phyloP scores from a whole-genome alignment of 2,113 vertebrate species.

The Mastomys natalensis region DNA sequence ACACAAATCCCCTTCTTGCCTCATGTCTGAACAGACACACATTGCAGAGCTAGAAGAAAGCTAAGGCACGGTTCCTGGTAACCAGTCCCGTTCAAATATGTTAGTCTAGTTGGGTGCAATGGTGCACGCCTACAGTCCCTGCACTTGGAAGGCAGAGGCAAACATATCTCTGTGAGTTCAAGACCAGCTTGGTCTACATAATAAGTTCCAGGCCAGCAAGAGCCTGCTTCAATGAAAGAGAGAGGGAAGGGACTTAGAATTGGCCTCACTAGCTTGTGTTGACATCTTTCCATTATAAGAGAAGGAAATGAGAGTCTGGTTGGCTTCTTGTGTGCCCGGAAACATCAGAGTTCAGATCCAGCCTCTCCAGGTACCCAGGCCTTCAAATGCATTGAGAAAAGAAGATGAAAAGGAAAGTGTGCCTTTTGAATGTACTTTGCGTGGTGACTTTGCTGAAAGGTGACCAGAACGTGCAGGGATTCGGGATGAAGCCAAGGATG shows the following conservation, averaged over 20 bases:
- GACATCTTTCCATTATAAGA: not conserved
- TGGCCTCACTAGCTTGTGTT: slow-evolving; percentile 9
- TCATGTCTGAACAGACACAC: not conserved
- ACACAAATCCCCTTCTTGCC: not conserved
- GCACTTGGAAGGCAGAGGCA: not conserved
- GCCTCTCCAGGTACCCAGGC: not conserved
- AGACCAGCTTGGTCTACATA: not conserved
- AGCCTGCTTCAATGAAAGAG: not conserved
- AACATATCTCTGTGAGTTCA: not conserved
- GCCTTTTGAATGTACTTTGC: not conserved
- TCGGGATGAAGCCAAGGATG: not conserved
- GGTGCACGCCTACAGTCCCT: too few relatives aligned
- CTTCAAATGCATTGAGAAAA: not conserved
- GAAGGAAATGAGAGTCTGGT: not conserved
- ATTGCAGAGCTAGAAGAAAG: not conserved
- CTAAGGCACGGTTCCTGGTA: not conserved
- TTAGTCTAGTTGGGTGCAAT: not conserved
- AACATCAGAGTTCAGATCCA: not conserved
- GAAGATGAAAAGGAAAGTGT: not conserved
- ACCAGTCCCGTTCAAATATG: not conserved
- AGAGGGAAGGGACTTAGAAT: not conserved
- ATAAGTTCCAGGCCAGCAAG: not conserved
- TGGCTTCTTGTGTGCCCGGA: not conserved
- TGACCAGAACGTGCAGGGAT: not conserved
- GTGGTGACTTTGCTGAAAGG: not conserved